These are phyloP conservation scores for Spodoptera picta DNA, from an alignment of 2,888 invertebrate genomes.

Conservation along the genomic window DNA sequence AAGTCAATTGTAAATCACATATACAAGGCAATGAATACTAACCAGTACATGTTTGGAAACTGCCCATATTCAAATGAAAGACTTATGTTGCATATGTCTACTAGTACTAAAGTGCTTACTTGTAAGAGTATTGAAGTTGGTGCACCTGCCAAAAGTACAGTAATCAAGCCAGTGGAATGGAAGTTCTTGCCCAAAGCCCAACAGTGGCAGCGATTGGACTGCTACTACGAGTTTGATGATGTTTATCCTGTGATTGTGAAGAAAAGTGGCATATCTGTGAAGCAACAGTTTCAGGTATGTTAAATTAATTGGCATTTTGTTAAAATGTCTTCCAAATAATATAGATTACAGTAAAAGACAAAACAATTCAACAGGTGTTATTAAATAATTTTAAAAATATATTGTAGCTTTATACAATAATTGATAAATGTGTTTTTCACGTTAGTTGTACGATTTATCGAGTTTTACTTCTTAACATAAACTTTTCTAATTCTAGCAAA, in stretches of 20 bases:
- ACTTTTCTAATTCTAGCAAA: slow-evolving; percentile 82
- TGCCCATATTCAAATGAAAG: slow-evolving; percentile 88
- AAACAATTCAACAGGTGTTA: too few species aligned
- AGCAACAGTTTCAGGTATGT: slow-evolving; percentile 91
- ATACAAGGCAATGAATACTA: slow-evolving; percentile 86
- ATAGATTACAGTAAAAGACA: too few species aligned
- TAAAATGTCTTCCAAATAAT: too few species aligned
- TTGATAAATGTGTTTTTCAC: background rate
- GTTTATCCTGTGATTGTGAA: slow-evolving; percentile 91
- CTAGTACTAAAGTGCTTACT: slow-evolving; percentile 85
- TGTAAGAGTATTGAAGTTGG: slow-evolving; percentile 91
- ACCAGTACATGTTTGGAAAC: slow-evolving; percentile 90
- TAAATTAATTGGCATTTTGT: background rate
- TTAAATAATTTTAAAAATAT: too few species aligned
- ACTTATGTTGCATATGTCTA: slow-evolving; percentile 90
- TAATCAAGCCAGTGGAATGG: slow-evolving; percentile 92
- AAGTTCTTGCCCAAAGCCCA: slow-evolving; percentile 92
- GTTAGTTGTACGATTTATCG: too few species aligned
- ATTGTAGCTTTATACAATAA: too few species aligned
- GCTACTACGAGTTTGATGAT: slow-evolving; percentile 93
- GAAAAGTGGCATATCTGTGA: slow-evolving; percentile 90
- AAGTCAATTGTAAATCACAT: slow-evolving; percentile 88
- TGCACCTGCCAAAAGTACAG: slow-evolving; percentile 72
- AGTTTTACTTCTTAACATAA: background rate
- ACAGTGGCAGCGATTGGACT: slow-evolving; percentile 93